Percentiles rank a stretch among this genome's conserved stretches.
phyloP scores from a whole-genome alignment of 2,113 vertebrate genomes.

The Irena cyanogastra region DNA sequence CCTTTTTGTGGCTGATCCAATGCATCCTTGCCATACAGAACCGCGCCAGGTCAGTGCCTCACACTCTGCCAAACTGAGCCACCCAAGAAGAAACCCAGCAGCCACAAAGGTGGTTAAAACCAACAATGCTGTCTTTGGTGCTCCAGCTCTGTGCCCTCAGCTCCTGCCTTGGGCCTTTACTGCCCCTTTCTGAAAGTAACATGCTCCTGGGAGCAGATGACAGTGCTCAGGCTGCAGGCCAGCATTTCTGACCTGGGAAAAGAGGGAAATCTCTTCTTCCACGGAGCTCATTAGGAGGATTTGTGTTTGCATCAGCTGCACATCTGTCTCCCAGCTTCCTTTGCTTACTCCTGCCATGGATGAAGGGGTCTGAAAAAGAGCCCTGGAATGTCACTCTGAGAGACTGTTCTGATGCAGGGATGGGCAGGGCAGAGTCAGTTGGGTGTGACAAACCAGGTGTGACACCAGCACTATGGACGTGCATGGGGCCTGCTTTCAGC shows the following conservation, averaged over 20 bases:
- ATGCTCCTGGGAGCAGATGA: neutral
- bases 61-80: neutral
- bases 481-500: neutral
- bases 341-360: neutral
- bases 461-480: fast-evolving
- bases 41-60: neutral
- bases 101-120: neutral
- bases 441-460: neutral
- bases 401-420: neutral
- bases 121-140: neutral
- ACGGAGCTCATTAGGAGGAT: neutral
- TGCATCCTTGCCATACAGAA: fast-evolving
- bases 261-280: neutral
- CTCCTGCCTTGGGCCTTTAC: neutral
- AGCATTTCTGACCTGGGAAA: neutral
- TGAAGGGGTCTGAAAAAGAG: neutral
- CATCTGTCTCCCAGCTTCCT: neutral
- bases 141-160: neutral
- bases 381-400: neutral
- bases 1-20: neutral
- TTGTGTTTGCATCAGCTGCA: neutral
- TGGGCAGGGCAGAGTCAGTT: neutral
- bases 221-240: neutral
- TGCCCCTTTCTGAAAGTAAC: neutral
- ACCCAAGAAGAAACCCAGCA: neutral